These are phyloP conservation scores for Sebastes taczanowskii DNA, from an alignment of 2,797 vertebrate genomes.

Conservation along the genomic window DNA sequence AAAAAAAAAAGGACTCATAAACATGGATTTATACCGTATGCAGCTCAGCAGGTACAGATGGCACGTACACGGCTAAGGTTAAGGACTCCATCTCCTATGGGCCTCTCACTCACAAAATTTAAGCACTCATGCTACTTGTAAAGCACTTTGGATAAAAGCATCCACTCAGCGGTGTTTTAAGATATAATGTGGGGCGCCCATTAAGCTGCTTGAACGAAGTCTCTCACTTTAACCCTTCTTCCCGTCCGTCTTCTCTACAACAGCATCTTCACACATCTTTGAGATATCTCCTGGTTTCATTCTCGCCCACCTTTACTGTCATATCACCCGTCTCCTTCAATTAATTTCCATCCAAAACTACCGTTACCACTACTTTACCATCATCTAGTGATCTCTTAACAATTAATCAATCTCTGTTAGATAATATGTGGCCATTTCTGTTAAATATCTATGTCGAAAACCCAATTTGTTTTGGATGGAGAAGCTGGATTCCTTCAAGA, in stretches of 20 bases:
- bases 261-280: background rate
- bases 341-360: background rate
- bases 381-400: no score
- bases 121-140: slow-evolving; percentile 23
- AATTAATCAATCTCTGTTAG: no score
- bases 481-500: no score
- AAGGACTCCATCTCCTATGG: slow-evolving; percentile 4
- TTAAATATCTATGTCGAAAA: no score
- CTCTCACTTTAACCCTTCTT: slow-evolving; percentile 6
- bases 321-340: background rate
- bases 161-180: slow-evolving; percentile 19
- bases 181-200: slow-evolving; percentile 7
- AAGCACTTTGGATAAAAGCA: slow-evolving; percentile 48
- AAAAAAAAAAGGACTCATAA: background rate
- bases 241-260: background rate
- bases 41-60: background rate
- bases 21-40: background rate
- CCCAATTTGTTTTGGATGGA: no score
- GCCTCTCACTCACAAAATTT: slow-evolving; percentile 12
- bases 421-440: no score
- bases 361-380: no score
- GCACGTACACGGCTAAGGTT: slow-evolving; percentile 1
- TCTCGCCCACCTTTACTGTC: slow-evolving; percentile 25
- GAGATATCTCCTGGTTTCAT: slow-evolving; percentile 9
- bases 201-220: slow-evolving; percentile 3